Evolutionary conservation across 1,140 invertebrate genomes (phyloP).

Genomic region (Lucilia cuprina): DNA sequence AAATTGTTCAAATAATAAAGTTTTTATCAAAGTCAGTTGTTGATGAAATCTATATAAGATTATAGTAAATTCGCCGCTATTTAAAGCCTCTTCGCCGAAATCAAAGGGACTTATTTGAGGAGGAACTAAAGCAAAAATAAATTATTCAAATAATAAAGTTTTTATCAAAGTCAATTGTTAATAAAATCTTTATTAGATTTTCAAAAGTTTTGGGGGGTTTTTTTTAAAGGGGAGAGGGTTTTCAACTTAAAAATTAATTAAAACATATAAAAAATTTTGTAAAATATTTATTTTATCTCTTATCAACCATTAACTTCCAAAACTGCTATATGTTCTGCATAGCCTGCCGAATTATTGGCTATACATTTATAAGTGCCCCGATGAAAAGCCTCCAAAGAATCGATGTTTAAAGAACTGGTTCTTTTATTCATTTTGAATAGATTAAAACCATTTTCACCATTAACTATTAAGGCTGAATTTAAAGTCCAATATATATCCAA

Average conservation of each 20-base stretch:
- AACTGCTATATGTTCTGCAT: slow-evolving; percentile 66
- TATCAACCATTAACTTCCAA: slow-evolving; percentile 70
- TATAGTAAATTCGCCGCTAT: slow-evolving; percentile 71
- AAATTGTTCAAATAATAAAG: no score
- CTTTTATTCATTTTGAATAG: slow-evolving; percentile 65
- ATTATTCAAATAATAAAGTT: no score
- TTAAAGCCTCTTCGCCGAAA: slow-evolving; percentile 66
- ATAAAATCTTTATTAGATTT: no score
- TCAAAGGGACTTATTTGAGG: slow-evolving; percentile 65
- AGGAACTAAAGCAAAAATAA: slow-evolving; percentile 46
- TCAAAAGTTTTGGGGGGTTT: no score
- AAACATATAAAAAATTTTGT: no score
- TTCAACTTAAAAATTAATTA: no score
- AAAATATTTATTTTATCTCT: no score
- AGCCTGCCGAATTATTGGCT: slow-evolving; percentile 72
- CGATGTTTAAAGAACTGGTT: slow-evolving; percentile 70
- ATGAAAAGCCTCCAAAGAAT: slow-evolving; percentile 71
- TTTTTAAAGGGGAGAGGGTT: no score
- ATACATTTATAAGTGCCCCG: slow-evolving; percentile 76
- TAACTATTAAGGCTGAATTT: slow-evolving; percentile 68
- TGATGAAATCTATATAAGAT: no score
- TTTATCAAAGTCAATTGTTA: no score
- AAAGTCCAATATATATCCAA: slow-evolving; percentile 68
- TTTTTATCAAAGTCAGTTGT: no score
- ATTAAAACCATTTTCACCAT: slow-evolving; percentile 61